Percentiles rank a stretch among this genome's conserved stretches.
These are phyloP conservation scores for Oophaga sylvatica DNA, from an alignment of 2,797 vertebrate genomes.

Conservation along the genomic window DNA sequence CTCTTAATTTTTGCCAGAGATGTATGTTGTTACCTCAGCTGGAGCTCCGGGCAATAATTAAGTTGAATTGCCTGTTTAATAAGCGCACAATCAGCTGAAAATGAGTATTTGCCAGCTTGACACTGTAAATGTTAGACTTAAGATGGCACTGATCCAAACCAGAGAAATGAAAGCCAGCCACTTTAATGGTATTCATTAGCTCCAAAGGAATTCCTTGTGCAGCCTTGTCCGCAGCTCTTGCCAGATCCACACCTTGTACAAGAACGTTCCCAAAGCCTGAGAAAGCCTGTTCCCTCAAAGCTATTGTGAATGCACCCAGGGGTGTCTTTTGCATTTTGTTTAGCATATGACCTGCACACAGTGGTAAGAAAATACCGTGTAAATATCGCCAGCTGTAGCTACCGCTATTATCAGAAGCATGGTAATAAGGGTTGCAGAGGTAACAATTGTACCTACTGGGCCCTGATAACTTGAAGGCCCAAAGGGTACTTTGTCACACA, in stretches of 20 bases:
- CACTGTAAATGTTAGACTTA: constrained; percentile 77
- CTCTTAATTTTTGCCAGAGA: too few species aligned
- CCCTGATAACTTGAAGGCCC: not conserved
- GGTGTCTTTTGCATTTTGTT: constrained; percentile 25
- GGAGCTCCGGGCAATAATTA: constrained; percentile 37
- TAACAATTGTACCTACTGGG: not conserved
- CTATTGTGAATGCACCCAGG: constrained; percentile 77
- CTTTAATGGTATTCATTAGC: constrained; percentile 80
- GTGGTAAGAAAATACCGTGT: not conserved
- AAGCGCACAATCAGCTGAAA: constrained; percentile 59
- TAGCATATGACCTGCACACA: not conserved
- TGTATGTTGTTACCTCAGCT: constrained; percentile 31
- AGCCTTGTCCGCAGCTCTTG: constrained; percentile 77
- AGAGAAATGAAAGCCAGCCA: constrained; percentile 78
- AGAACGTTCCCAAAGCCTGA: constrained; percentile 74
- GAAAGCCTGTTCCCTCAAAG: constrained; percentile 77
- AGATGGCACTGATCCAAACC: constrained; percentile 82
- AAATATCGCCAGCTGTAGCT: not conserved
- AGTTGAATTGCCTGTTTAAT: constrained; percentile 41
- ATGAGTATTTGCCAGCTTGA: constrained; percentile 82
- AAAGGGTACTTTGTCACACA: not conserved
- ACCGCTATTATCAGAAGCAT: not conserved
- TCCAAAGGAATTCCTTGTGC: constrained; percentile 79
- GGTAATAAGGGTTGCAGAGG: too few species aligned
- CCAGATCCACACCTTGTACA: constrained; percentile 81